phyloP scores from a whole-genome alignment of 2,888 invertebrate genomes.

The Cecidostiba fungosa region DNA sequence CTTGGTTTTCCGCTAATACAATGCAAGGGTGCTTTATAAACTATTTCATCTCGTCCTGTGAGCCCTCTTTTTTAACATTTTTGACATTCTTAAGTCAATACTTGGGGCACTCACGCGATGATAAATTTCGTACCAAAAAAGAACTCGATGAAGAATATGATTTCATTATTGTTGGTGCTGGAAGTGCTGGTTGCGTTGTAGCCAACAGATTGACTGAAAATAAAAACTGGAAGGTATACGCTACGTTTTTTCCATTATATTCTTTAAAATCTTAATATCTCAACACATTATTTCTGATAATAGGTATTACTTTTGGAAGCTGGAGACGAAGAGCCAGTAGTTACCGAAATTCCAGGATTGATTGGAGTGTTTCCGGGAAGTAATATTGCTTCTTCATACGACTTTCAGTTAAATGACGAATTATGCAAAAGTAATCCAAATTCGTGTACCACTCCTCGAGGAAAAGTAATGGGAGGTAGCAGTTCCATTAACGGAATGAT shows the following conservation, averaged over 20 bases:
- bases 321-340: conserved; percentile 4
- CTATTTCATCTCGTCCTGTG: background rate
- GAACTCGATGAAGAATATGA: too few relatives aligned
- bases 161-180: background rate
- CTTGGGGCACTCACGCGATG: too few relatives aligned
- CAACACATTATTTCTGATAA: background rate
- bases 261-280: background rate
- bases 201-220: background rate
- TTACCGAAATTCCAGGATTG: background rate
- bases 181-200: background rate
- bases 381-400: background rate
- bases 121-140: too few relatives aligned
- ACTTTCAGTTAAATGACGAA: background rate
- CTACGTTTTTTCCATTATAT: too few relatives aligned
- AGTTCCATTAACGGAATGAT: background rate
- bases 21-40: background rate
- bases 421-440: background rate
- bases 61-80: background rate
- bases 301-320: background rate
- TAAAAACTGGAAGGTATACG: background rate
- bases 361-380: background rate
- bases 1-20: background rate
- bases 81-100: too few relatives aligned
- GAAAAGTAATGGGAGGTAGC: background rate
- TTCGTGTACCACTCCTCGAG: background rate